phyloP scores from a whole-genome alignment of 2,888 invertebrate genomes.

The Tetranychus piercei region DNA sequence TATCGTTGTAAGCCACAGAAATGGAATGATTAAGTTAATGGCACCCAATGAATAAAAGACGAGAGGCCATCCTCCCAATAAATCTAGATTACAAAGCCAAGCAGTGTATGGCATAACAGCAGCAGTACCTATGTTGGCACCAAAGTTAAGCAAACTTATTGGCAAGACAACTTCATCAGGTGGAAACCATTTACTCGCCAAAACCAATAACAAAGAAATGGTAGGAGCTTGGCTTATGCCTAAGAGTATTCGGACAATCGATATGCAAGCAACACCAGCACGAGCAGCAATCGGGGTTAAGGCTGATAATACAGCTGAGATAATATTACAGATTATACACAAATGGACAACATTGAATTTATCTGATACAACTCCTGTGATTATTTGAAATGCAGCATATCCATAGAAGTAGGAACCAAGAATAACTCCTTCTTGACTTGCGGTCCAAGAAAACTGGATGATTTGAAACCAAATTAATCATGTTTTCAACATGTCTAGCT shows the following conservation, averaged over 20 bases:
- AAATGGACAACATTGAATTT: background rate
- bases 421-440: background rate
- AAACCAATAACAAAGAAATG: background rate
- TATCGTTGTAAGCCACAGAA: background rate
- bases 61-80: background rate
- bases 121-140: background rate
- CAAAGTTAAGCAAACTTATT: background rate
- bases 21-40: background rate
- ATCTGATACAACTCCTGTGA: background rate
- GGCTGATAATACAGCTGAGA: background rate
- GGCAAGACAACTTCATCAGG: background rate
- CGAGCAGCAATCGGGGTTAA: background rate
- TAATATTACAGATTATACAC: background rate
- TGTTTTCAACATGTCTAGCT: background rate
- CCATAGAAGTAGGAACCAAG: conserved; percentile 6
- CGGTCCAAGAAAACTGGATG: background rate
- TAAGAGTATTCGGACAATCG: background rate
- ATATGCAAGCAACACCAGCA: background rate
- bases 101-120: background rate
- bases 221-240: background rate
- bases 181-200: background rate
- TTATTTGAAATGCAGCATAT: conserved; percentile 3
- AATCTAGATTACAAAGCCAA: background rate
- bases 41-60: background rate
- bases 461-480: background rate